Base-by-base conservation (phyloP, 1,140 invertebrate genomes). In the Calycopis cecrops region DNA sequence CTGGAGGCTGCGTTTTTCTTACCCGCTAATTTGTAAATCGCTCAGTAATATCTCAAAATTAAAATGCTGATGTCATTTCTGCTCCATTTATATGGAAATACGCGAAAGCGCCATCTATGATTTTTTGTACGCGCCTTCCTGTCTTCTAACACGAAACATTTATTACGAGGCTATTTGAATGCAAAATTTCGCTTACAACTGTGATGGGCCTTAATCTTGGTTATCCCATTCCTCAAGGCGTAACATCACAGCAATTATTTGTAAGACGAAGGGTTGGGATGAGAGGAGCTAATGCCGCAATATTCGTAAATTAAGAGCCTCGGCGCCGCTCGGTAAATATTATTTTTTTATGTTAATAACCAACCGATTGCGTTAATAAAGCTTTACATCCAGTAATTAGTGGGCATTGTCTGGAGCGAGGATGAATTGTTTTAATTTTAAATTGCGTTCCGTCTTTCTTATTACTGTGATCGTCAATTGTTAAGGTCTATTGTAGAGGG, bases 261-360 rank as follows among this genome's bases (percentile, higher is more conserved):
- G 74, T 78, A 76, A 76, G 76, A 71, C 54, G 67, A 85, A 84
- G 79, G 79, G 81, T 84, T 82, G 76, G 67, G 69, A 47, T 11
- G 44, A 55, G 66, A 58, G 68, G 73, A 75, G 60, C 68, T 85
- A 82, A 87, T 81, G 73, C 74, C 68, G 76, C 79, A 82, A 82
- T 85, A 82, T 85, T 82, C 77, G 69, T 85, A 79, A 85, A 84
- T 84, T 82, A 84, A 85, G 78, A 73, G 69, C 67, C 65, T 55
- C 67, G 35, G 62, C 62, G 59, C 71, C 66, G 67, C 62, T 67
- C 67, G 66, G 79, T 85, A 81, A 85, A 85, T 84, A 87, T 85
- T 87, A 87, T 85, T 87, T 87, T 87, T 87, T 87, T 87, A 87
- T 87, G 84, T 84, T 85, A 87, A 87, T 87, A 67, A 80, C 75